Evolutionary conservation across 2,888 invertebrate genomes (phyloP), one percentile per base, ranked within the genome.

Genomic region (Cataglyphis cursor): DNA sequence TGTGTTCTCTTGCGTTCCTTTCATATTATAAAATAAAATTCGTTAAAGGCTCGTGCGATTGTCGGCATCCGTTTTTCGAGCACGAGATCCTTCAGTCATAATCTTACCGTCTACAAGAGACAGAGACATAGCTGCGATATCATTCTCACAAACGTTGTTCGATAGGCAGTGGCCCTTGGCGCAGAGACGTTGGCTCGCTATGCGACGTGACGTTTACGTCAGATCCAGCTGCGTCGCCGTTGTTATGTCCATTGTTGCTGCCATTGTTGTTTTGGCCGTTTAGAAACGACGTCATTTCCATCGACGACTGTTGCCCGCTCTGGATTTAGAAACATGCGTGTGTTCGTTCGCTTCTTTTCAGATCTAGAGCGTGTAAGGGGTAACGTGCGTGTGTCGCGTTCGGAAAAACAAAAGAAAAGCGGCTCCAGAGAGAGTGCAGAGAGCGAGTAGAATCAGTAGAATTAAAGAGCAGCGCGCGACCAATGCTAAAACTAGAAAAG

Each of bases 261-360:
- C 54, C 76, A 91, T 94, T 95, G 94, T 95, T 95, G 93, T 95
- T 95, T 90, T 95, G 94, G 64, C 95, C 94, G 91, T 95, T 95
- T 80, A 94, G 93, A 92, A 95, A 95, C 90, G 95, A 95, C 81
- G 95, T 94, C 95, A 95, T 95, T 93, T 95, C 95, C 94, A 95
- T 94, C 87, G 94, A 92, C 84, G 94, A 92, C 88, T 94, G 94
- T 92, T 94, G 94, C 89, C 94, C 94, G 94, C 93, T 94, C 95
- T 95, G 94, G 76, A 76, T 94, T 95, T 92, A 95, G 94, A 95
- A 95, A 95, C 93, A 95, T 95, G 94, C 93, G 93, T 93, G 94
- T 95, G 94, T 95, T 94, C 94, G 94, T 93, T 94, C 94, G 94
- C 94, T 94, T 94, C 94, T 93, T 93, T 93, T 94, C 94, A 94